Evolutionary conservation across 2,797 vertebrate species (phyloP).

Genomic region (Chromis chromis): DNA sequence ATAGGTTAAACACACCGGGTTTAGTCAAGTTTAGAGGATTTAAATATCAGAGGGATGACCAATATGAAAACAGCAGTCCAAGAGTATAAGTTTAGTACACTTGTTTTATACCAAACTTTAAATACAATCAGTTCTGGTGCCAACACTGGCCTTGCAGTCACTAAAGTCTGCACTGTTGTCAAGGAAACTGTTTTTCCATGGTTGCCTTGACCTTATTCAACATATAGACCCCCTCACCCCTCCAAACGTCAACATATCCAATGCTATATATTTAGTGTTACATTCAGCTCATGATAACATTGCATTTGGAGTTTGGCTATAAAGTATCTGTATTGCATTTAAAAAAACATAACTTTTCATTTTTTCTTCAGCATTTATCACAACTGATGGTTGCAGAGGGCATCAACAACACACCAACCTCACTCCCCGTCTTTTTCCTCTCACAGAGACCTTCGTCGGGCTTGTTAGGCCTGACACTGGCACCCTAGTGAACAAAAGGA

Average conservation of each 20-base stretch:
- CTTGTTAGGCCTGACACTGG: slow-evolving; percentile 93
- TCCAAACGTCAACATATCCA: slow-evolving; percentile 33
- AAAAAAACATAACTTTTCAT: slow-evolving; percentile 31
- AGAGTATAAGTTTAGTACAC: slow-evolving; percentile 1
- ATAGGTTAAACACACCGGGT: slow-evolving; percentile 38
- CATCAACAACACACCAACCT: slow-evolving; percentile 55
- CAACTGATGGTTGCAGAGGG: slow-evolving; percentile 37
- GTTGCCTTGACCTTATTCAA: slow-evolving; percentile 60
- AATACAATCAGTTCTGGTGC: slow-evolving; percentile 34
- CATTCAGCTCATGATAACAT: slow-evolving; percentile 24
- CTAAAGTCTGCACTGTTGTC: slow-evolving; percentile 62
- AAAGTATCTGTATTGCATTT: slow-evolving; percentile 44
- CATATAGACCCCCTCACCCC: slow-evolving; percentile 35
- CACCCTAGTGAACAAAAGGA: slow-evolving; percentile 92
- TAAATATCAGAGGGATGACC: slow-evolving; percentile 13
- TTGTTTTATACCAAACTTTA: slow-evolving; percentile 13
- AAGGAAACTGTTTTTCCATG: slow-evolving; percentile 64
- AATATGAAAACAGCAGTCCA: slow-evolving; percentile 1
- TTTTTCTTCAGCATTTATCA: slow-evolving; percentile 39
- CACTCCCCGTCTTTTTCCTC: slow-evolving; percentile 45
- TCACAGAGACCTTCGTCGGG: slow-evolving; percentile 65
- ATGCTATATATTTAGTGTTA: slow-evolving; percentile 38
- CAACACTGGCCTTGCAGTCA: slow-evolving; percentile 35
- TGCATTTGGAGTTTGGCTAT: slow-evolving; percentile 14
- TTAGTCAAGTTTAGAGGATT: slow-evolving; percentile 33